phyloP scores from a whole-genome alignment of 2,888 invertebrate species.

The Tachina fera region DNA sequence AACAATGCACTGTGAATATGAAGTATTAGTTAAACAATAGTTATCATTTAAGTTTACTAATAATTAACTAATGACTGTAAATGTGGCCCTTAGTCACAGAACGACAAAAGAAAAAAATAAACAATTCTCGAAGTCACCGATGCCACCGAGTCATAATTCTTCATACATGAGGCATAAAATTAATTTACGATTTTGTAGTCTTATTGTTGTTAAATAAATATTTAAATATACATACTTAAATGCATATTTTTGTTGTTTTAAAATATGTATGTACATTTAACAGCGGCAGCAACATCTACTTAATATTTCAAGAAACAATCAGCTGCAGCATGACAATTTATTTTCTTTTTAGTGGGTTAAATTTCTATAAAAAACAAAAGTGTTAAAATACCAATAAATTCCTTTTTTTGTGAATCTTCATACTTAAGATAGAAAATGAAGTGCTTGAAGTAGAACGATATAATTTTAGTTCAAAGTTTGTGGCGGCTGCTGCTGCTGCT shows the following conservation, averaged over 20 bases:
- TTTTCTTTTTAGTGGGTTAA: conserved; percentile 39
- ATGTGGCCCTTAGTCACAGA: background rate
- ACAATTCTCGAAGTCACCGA: conserved; percentile 1
- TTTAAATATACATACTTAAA: conserved; percentile 35
- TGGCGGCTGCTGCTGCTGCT: conserved; percentile 2
- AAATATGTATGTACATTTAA: background rate
- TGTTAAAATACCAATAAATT: conserved; percentile 70
- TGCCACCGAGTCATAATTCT: conserved; percentile 51
- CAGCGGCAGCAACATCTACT: conserved; percentile 37
- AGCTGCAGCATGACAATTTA: conserved; percentile 3
- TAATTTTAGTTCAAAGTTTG: conserved; percentile 19
- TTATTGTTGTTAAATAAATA: conserved; percentile 33
- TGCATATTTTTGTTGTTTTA: conserved; percentile 22
- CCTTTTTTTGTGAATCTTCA: conserved; percentile 12
- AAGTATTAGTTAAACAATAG: no score
- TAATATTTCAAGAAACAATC: conserved; percentile 47
- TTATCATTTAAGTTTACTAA: no score
- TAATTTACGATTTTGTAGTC: conserved; percentile 80
- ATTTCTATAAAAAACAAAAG: conserved; percentile 66
- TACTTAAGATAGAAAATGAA: conserved; percentile 3
- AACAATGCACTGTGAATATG: no score
- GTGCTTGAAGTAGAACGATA: conserved; percentile 30
- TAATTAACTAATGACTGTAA: no score
- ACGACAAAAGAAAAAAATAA: background rate
- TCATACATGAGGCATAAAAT: conserved; percentile 82